These are phyloP conservation scores for Drosophila prosaltans DNA, from an alignment of 1,140 invertebrate genomes.

Conservation along the genomic window DNA sequence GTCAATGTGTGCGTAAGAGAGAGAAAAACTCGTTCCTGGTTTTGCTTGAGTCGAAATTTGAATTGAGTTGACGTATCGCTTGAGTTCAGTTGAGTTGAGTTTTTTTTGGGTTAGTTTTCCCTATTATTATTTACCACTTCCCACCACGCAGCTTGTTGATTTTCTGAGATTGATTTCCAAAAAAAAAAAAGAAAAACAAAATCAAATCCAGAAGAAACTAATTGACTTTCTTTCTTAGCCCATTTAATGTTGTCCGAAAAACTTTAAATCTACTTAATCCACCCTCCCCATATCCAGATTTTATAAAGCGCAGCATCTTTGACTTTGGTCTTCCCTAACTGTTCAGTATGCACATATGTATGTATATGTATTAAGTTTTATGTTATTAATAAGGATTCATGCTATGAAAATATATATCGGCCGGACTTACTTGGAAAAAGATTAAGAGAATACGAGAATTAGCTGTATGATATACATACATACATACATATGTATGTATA, in stretches of 20 bases:
- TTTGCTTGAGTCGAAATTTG: conserved; percentile 25
- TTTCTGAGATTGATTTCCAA: conserved; percentile 32
- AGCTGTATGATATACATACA: too few relatives aligned
- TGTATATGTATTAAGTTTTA: too few relatives aligned
- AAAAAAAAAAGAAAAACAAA: not conserved
- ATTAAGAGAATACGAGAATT: too few relatives aligned
- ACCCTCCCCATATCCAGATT: conserved; percentile 19
- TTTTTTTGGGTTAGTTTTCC: conserved; percentile 36
- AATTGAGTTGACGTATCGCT: not conserved
- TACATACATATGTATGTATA: too few relatives aligned
- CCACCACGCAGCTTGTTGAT: conserved; percentile 57
- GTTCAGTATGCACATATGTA: not conserved
- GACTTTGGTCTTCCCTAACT: conserved; percentile 52
- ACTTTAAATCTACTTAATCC: conserved; percentile 26
- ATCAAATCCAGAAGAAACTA: conserved; percentile 20
- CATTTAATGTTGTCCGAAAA: conserved; percentile 35
- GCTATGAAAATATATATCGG: too few relatives aligned
- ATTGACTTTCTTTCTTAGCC: conserved; percentile 36
- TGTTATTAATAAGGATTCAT: too few relatives aligned
- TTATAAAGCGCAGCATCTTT: conserved; percentile 53
- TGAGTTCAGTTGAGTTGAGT: conserved; percentile 4
- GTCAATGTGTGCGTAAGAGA: conserved; percentile 25
- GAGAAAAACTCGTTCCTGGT: conserved; percentile 21
- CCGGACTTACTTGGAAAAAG: too few relatives aligned
- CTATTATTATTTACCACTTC: conserved; percentile 15